A percentile compares a stretch with the other conserved stretches of the same genome.
Conservation (phyloP, 64 coral and sea anemone species). For the Montipora efflorescens region DNA sequence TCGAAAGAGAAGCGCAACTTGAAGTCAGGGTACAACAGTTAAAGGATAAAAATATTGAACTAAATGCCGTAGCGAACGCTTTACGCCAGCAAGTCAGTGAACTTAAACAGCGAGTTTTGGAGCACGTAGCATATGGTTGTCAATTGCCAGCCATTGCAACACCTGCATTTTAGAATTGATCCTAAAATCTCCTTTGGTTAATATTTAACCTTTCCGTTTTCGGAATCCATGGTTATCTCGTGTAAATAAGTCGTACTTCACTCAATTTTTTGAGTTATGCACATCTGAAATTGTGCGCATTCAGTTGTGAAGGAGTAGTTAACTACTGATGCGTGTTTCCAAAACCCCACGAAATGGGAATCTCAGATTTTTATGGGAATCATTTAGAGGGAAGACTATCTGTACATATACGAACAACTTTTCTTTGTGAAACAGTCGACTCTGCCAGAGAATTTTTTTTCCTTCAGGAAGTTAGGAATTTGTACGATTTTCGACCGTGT, state of each 20-base stretch:
- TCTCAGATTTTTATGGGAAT: neutral
- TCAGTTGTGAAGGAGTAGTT: neutral
- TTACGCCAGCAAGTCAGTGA: conserved; percentile 89
- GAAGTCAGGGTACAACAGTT: conserved; percentile 97
- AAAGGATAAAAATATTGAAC: conserved; percentile 98
- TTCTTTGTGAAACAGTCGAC: neutral
- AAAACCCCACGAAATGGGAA: neutral
- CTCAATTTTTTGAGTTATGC: neutral
- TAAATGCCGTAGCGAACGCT: conserved; percentile 83
- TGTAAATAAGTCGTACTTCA: conserved; percentile 7
- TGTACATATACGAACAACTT: neutral
- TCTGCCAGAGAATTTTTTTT: neutral
- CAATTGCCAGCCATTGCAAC: conserved; percentile 83
- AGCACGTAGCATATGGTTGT: conserved; percentile 95
- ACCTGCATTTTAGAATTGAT: conserved; percentile 51
- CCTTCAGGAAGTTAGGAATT: conserved; percentile 6
- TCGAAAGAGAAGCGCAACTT: conserved; percentile 97
- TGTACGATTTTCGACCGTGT: neutral
- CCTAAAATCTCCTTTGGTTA: neutral
- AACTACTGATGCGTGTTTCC: neutral
- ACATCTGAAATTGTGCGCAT: neutral
- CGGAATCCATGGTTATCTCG: neutral
- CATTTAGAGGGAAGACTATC: too few species aligned
- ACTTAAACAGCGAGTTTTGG: conserved; percentile 89
- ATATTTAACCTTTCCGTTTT: neutral